Evolutionary conservation across 2,113 vertebrate genomes (phyloP).

Genomic region (Hydropotes inermis): DNA sequence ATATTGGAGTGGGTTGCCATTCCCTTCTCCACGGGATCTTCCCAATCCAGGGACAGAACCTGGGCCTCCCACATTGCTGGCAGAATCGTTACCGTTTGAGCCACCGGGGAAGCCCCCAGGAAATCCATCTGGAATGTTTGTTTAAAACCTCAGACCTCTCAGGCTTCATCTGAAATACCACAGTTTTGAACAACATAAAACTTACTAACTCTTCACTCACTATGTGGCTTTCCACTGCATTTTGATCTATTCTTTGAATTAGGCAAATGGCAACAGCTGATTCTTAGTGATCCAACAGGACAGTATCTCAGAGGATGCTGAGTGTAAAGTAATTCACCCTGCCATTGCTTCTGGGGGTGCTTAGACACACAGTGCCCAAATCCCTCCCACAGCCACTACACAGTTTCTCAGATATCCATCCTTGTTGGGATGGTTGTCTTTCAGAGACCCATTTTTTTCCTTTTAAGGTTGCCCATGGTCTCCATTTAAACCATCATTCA

Average conservation of each 20-base stretch:
- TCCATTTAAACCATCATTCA: neutral
- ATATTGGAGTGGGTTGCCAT: neutral
- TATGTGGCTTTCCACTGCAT: neutral
- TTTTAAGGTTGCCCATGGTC: neutral
- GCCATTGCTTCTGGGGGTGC: neutral
- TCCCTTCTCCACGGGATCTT: neutral
- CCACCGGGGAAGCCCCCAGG: neutral
- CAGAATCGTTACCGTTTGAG: neutral
- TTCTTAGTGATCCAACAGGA: neutral
- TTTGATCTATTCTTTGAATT: neutral
- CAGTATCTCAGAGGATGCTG: neutral
- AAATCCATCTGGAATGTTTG: neutral
- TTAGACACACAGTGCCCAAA: neutral
- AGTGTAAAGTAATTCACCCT: neutral
- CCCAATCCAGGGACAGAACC: neutral
- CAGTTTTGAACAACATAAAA: neutral
- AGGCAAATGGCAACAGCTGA: neutral
- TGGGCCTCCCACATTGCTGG: neutral
- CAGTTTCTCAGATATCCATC: neutral
- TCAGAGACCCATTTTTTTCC: neutral
- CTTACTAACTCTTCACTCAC: neutral
- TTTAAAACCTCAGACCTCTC: neutral
- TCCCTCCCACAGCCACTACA: neutral
- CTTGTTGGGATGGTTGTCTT: neutral
- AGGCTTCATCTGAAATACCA: neutral